Percentiles rank a stretch among this genome's conserved stretches.
Evolutionary conservation across 2,113 vertebrate species (phyloP).

Genomic region (Sebastes schlegelii): DNA sequence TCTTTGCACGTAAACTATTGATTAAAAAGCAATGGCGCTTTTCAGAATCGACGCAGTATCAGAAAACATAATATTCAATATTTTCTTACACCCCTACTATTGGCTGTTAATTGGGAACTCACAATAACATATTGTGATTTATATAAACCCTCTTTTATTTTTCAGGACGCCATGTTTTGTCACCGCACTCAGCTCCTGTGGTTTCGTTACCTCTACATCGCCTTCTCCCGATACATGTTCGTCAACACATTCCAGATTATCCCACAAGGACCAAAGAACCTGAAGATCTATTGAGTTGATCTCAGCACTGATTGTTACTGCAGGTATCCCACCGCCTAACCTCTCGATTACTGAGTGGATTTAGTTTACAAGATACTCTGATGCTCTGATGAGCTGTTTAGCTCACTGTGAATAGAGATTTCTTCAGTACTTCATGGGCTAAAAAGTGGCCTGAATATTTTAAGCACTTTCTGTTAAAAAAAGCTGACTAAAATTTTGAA

Average conservation of each 20-base stretch:
- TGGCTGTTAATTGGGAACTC: neutral
- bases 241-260: slow-evolving; percentile 90
- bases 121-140: neutral
- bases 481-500: neutral
- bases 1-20: no score
- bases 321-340: neutral
- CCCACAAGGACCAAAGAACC: slow-evolving; percentile 64
- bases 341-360: neutral
- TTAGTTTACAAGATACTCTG: neutral
- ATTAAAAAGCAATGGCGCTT: no score
- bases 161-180: slow-evolving; percentile 91
- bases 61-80: no score
- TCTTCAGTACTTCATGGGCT: neutral
- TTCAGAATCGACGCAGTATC: no score
- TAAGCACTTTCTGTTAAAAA: slow-evolving; percentile 2
- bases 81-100: no score
- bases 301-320: slow-evolving; percentile 12
- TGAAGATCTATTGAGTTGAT: slow-evolving; percentile 74
- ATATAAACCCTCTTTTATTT: slow-evolving; percentile 5
- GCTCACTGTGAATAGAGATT: slow-evolving; percentile 7
- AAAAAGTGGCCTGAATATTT: neutral
- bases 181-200: slow-evolving; percentile 93
- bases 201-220: slow-evolving; percentile 91
- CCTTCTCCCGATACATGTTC: slow-evolving; percentile 93
- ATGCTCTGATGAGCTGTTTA: slow-evolving; percentile 1